phyloP scores from a whole-genome alignment of 2,113 vertebrate genomes.

The Himantopus leucocephalus region DNA sequence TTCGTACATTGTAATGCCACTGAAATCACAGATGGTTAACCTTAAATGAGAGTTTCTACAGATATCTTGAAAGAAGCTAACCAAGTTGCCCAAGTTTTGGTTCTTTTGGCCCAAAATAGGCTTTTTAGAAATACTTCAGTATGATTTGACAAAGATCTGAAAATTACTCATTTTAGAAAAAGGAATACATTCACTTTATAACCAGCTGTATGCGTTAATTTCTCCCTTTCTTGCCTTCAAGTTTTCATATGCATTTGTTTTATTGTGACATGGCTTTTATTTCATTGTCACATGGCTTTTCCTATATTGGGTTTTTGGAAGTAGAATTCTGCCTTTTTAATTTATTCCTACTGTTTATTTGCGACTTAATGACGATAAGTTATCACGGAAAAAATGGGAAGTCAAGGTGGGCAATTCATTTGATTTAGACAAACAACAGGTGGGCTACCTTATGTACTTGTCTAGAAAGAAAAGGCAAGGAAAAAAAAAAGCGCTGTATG shows the following conservation, averaged over 20 bases:
- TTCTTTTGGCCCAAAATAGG: not conserved
- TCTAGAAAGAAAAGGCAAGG: too few species aligned
- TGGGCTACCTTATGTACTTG: not conserved
- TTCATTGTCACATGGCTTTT: not conserved
- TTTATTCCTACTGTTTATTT: not conserved
- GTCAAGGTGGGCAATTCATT: not conserved
- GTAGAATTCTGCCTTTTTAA: not conserved
- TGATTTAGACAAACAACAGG: not conserved
- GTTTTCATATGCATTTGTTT: not conserved
- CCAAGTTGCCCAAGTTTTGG: not conserved
- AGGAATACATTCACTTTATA: not conserved
- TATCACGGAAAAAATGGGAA: not conserved
- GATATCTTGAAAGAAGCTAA: not conserved
- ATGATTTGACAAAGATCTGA: not conserved
- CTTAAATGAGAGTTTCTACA: not conserved
- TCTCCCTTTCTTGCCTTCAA: not conserved
- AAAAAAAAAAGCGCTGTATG: not conserved
- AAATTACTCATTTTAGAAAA: not conserved
- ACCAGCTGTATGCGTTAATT: not conserved
- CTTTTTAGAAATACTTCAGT: not conserved
- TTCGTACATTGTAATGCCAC: not conserved
- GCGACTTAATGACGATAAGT: not conserved
- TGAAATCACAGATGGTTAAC: not conserved
- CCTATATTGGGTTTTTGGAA: not conserved
- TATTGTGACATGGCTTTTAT: not conserved